phyloP scores from a whole-genome alignment of 2,113 vertebrate species.

The Dasyprocta punctata region DNA sequence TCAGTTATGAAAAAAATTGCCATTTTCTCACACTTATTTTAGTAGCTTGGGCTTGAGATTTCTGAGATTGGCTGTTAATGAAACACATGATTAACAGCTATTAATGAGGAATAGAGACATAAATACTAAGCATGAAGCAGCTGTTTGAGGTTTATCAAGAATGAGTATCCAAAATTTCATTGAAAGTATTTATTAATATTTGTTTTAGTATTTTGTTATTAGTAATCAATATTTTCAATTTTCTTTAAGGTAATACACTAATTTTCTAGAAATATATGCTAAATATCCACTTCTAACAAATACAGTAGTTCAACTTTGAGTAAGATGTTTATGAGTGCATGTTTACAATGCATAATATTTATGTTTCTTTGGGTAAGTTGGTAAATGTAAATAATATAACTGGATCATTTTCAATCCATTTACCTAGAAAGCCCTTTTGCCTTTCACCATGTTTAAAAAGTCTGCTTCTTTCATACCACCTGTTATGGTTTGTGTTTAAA shows the following conservation, averaged over 20 bases:
- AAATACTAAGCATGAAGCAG: neutral
- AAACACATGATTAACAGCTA: constrained; percentile 8
- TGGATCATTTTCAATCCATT: neutral
- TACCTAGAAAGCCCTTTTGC: neutral
- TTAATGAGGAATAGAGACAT: constrained; percentile 25
- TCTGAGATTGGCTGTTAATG: constrained; percentile 40
- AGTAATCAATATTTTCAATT: neutral
- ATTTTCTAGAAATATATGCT: neutral
- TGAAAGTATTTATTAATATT: neutral
- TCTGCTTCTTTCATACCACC: neutral
- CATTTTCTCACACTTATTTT: neutral
- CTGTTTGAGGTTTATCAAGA: neutral
- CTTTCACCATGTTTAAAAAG: neutral
- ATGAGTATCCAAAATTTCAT: neutral
- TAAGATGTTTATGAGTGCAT: neutral
- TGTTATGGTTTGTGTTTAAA: too few species aligned
- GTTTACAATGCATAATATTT: neutral
- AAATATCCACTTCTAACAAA: neutral
- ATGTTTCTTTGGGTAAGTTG: neutral
- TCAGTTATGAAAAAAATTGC: constrained; percentile 43
- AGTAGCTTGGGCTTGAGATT: neutral
- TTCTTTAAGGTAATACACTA: neutral
- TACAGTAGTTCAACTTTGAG: neutral
- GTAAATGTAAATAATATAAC: neutral
- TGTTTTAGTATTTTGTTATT: neutral